A percentile compares a stretch with the other conserved stretches of the same genome.
phyloP scores from a whole-genome alignment of 2,888 invertebrate species.

The Rotaria magnacalcarata region DNA sequence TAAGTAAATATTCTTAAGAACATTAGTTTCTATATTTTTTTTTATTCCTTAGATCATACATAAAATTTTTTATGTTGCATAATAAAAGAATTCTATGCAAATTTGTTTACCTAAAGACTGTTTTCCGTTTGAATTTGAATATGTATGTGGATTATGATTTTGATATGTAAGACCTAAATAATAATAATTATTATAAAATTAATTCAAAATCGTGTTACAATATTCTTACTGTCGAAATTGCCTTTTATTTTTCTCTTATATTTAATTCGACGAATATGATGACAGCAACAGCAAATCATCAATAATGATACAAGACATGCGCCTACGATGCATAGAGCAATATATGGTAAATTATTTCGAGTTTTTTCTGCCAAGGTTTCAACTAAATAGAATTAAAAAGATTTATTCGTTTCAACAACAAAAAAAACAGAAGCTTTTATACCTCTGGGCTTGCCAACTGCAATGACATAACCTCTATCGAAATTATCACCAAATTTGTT shows the following conservation, averaged over 20 bases:
- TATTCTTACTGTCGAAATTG: neutral
- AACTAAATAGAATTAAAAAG: neutral
- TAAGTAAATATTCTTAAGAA: no score
- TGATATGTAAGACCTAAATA: slow-evolving; percentile 24
- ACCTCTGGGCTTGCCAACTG: slow-evolving; percentile 26
- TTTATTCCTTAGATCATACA: no score
- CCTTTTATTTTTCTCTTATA: slow-evolving; percentile 1
- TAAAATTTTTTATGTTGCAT: neutral
- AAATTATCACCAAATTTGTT: slow-evolving; percentile 28
- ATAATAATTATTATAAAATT: no score
- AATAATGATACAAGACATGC: neutral
- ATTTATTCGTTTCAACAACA: no score
- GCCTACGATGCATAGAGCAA: neutral
- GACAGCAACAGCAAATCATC: slow-evolving; percentile 33
- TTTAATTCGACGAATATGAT: neutral
- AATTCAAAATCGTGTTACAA: no score
- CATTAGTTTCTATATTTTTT: no score
- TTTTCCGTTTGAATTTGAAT: slow-evolving; percentile 16
- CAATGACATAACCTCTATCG: neutral
- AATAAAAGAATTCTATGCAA: neutral
- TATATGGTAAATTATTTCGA: neutral
- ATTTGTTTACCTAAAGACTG: neutral
- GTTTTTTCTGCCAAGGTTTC: slow-evolving; percentile 18
- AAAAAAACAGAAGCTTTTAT: neutral
- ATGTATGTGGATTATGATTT: neutral